These are phyloP conservation scores for Epinotia bilunana DNA, from an alignment of 2,888 invertebrate species.

Conservation along the genomic window DNA sequence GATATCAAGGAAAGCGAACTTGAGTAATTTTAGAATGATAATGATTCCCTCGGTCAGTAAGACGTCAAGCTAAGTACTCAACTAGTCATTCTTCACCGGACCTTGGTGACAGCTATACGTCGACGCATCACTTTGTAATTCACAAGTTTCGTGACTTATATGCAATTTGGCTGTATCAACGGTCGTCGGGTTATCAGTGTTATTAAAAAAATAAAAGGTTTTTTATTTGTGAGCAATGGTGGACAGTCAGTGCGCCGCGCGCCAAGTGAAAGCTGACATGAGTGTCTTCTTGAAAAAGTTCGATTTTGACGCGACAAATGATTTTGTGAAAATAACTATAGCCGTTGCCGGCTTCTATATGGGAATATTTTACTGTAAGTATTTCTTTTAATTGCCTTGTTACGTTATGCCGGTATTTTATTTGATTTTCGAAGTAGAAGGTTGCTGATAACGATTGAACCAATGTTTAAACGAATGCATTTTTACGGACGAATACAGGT, in stretches of 20 bases:
- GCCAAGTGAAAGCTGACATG: constrained; percentile 77
- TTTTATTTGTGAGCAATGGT: constrained; percentile 65
- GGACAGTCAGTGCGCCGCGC: constrained; percentile 72
- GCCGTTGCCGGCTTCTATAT: constrained; percentile 73
- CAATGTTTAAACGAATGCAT: not conserved
- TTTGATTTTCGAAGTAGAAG: not conserved
- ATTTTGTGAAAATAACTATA: constrained; percentile 70
- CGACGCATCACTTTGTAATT: not conserved
- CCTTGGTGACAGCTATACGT: constrained; percentile 51
- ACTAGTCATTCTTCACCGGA: constrained; percentile 57
- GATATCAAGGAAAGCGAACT: constrained; percentile 15
- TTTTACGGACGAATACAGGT: not conserved
- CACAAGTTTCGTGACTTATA: constrained; percentile 44
- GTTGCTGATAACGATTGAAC: not conserved
- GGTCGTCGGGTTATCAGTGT: constrained; percentile 73
- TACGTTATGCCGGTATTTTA: constrained; percentile 10
- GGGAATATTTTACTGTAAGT: constrained; percentile 76
- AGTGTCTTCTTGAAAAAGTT: constrained; percentile 78
- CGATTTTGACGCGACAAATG: constrained; percentile 70
- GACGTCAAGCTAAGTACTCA: constrained; percentile 14
- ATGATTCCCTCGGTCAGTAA: constrained; percentile 49
- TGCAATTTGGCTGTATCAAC: constrained; percentile 63
- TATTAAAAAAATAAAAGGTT: constrained; percentile 53
- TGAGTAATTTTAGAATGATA: constrained; percentile 34
- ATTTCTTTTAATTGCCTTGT: constrained; percentile 52